Conservation (phyloP, 2,797 vertebrate genomes). For the Acrossocheilus wenchowensis region DNA sequence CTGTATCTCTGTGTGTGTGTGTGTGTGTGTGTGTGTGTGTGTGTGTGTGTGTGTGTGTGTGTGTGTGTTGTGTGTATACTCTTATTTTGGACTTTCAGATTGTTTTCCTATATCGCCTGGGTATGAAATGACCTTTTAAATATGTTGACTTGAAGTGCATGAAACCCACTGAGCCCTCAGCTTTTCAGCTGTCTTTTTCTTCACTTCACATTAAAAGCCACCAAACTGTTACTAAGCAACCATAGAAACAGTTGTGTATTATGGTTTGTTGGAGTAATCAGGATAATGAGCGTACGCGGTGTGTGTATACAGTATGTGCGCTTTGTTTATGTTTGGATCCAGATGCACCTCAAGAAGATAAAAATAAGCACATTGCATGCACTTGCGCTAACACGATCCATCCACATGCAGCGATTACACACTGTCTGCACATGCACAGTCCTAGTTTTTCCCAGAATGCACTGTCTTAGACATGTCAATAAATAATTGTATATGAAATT, state of each 20-base stretch:
- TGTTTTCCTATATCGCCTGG: not conserved
- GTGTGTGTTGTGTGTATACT: not conserved
- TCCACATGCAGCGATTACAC: not conserved
- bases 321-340: conserved; percentile 40
- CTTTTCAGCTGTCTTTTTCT: conserved; percentile 39
- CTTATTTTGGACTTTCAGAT: not conserved
- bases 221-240: conserved; percentile 42
- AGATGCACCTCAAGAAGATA: conserved; percentile 5
- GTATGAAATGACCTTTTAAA: conserved; percentile 42
- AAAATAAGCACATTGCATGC: conserved; percentile 2
- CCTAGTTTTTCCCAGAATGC: not conserved
- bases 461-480: not conserved
- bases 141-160: conserved; percentile 42
- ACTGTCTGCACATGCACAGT: not conserved
- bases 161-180: conserved; percentile 23
- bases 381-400: not conserved
- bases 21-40: no score
- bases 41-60: no score
- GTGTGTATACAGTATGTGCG: conserved; percentile 35
- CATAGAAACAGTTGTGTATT: conserved; percentile 18
- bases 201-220: conserved; percentile 28
- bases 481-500: not conserved
- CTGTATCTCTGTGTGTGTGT: not conserved
- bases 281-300: not conserved
- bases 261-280: conserved; percentile 35